Percentiles rank a stretch among this genome's conserved stretches.
Evolutionary conservation across 2,113 vertebrate species (phyloP).

Genomic region (Xiphophorus maculatus): DNA sequence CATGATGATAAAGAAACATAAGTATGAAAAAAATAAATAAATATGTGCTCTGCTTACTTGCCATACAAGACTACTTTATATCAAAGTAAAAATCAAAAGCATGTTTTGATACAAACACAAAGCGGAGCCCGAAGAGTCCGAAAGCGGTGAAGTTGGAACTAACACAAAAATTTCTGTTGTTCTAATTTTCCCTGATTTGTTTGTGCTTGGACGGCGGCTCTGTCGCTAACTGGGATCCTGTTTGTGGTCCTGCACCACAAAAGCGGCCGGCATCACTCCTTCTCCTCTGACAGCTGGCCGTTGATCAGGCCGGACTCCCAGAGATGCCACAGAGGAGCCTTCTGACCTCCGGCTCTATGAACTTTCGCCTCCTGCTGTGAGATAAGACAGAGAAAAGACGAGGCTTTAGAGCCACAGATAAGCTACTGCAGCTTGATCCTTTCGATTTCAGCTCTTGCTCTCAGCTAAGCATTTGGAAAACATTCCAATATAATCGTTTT

Average conservation of each 20-base stretch:
- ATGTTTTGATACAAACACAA: constrained; percentile 19
- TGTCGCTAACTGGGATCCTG: not conserved
- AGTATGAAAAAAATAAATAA: not conserved
- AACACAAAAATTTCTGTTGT: not conserved
- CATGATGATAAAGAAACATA: not conserved
- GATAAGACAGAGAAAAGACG: constrained; percentile 32
- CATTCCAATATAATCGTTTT: not conserved
- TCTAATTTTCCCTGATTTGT: not conserved
- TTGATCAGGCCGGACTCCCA: constrained; percentile 75
- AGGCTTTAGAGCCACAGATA: constrained; percentile 40
- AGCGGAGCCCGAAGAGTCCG: constrained; percentile 14
- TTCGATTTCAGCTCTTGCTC: constrained; percentile 9
- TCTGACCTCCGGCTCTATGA: constrained; percentile 56
- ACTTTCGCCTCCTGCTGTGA: constrained; percentile 60
- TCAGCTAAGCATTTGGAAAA: constrained; percentile 14
- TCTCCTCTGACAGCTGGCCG: constrained; percentile 40
- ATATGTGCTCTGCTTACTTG: constrained; percentile 18
- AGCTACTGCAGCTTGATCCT: constrained; percentile 12
- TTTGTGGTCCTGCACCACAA: constrained; percentile 3
- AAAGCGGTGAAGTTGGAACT: constrained; percentile 6
- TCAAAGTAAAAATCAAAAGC: constrained; percentile 11
- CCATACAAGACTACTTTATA: constrained; percentile 12
- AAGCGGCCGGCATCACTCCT: constrained; percentile 34
- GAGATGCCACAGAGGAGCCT: constrained; percentile 69
- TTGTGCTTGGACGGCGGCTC: not conserved